Base-by-base conservation (phyloP, 1,140 invertebrate genomes). In the Coptotermes formosanus region DNA sequence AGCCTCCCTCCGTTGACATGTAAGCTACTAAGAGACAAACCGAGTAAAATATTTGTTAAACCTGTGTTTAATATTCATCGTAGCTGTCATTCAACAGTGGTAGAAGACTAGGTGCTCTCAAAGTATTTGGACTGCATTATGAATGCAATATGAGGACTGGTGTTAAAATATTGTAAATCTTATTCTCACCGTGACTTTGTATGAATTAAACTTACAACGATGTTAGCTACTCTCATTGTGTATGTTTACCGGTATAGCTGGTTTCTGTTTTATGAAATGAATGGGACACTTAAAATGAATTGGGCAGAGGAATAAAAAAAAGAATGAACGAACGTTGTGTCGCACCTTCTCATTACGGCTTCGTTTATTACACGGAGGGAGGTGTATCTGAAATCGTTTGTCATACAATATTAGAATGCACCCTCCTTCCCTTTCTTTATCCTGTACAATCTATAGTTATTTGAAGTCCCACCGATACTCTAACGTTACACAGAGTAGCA, bases 261-360 rank as follows among this genome's bases (percentile, higher is more conserved):
- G 25, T 75, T 75, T 75, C 64, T 75, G 64, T n/a, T 75, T 75
- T 75, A 75, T 75, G 64, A 75, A 75, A 75, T 75, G 30, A 75
- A 75, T 75, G 64, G 64, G 64, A 75, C 64, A 75, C 30, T 75
- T 75, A 75, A 30, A 75, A 75, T 75, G 30, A 75, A 75, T 75
- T 75, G 64, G 25, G 25, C 9, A 16, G 7, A 75, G 64, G 64
- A 75, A 75, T 75, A 75, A 75, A 75, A 64, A 55, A 75, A 75
- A 75, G 64, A 30, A 30, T 75, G 64, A 75, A 25, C 64, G 25
- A 75, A 75, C 64, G 1, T 75, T 8, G 64, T 75, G n/a, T 30
- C 64, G n/a, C 64, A 75, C 64, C 64, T 75, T 75, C 64, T 75
- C 64, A 75, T 75, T 75, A 75, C n/a, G 64, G 64, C 2, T 3